Conservation (phyloP, 1,140 invertebrate species). For the Drosophila parabipectinata region DNA sequence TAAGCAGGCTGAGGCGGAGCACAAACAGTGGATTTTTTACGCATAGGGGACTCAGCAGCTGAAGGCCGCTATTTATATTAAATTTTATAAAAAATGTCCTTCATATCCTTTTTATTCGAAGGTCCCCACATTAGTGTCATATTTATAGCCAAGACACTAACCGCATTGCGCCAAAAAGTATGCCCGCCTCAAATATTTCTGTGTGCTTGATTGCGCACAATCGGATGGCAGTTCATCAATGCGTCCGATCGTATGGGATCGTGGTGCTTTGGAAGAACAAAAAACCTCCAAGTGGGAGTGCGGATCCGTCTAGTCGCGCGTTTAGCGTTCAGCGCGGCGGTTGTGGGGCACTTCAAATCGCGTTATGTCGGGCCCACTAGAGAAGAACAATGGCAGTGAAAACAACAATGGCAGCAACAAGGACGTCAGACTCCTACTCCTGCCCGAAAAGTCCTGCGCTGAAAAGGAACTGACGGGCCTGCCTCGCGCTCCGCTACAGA, state of each 20-base stretch:
- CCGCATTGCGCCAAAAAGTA: conserved; percentile 35
- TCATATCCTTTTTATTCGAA: too few relatives aligned
- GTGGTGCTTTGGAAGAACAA: conserved; percentile 30
- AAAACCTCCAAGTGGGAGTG: conserved; percentile 1
- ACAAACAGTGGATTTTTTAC: too few relatives aligned
- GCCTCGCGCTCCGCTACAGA: conserved; percentile 43
- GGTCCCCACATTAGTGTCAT: too few relatives aligned
- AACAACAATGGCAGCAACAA: conserved; percentile 47
- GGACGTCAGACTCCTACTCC: conserved; percentile 54
- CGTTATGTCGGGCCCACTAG: conserved; percentile 44
- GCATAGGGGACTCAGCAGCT: too few relatives aligned
- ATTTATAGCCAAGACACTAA: conserved; percentile 5
- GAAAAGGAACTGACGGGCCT: conserved; percentile 7
- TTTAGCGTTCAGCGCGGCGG: conserved; percentile 54
- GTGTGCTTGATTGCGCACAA: neutral
- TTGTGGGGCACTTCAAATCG: conserved; percentile 30
- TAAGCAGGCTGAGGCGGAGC: too few relatives aligned
- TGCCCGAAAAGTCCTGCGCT: conserved; percentile 14
- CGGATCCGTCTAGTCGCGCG: conserved; percentile 51
- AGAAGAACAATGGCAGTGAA: conserved; percentile 36
- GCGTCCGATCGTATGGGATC: conserved; percentile 19
- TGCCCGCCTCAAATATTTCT: conserved; percentile 1
- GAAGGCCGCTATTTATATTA: too few relatives aligned
- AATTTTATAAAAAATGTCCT: too few relatives aligned
- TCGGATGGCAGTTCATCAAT: conserved; percentile 2